Base-by-base conservation (phyloP, 2,797 vertebrate genomes). In the Merluccius polli region DNA sequence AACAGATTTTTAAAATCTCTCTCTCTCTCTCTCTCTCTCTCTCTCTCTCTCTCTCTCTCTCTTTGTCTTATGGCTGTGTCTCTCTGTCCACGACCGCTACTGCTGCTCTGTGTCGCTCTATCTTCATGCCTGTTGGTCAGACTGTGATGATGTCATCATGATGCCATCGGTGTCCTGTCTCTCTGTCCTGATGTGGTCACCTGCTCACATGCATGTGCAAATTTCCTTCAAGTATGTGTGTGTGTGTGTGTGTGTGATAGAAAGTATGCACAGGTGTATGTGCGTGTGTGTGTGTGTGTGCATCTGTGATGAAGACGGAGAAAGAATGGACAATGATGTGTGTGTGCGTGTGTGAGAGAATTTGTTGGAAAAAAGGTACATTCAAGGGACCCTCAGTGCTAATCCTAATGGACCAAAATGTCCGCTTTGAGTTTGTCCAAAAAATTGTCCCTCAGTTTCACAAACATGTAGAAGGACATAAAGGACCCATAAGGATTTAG, bases 121-220 rank as follows among this genome's bases (percentile, higher is more conserved):
- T 89, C 76, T 73, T 83, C 86, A 83, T 89, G 87, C 87, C 75
- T 67, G 70, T 86, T 82, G 87, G 78, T 81, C 75, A 12, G 59
- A 83, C 78, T 84, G 0, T 84, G 72, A 52, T 3, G 30, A 75
- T 75, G 77, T 65, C 59, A 63, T 63, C n/a, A 12, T 63, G n/a
- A 63, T 11, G 52, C 27, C 52, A 65, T 65, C 35, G 41, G 12
- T 69, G 78, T 83, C 79, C 70, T 13, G 35, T 74, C 65, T 73
- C 38, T 24, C 35, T 59, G 71, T 86, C 76, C 79, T 79, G 81
- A 82, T 84, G 82, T 38, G 78, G n/a, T 9, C 63, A 65, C 71
- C 76, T 72, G 71, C 75, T 75, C 33, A 79, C 80, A 67, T 84
- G 91, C 90, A 91, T 92, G 90, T 72, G 71, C 73, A 48, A 74